phyloP scores from a whole-genome alignment of 2,797 vertebrate genomes.

The Ataeniobius toweri region DNA sequence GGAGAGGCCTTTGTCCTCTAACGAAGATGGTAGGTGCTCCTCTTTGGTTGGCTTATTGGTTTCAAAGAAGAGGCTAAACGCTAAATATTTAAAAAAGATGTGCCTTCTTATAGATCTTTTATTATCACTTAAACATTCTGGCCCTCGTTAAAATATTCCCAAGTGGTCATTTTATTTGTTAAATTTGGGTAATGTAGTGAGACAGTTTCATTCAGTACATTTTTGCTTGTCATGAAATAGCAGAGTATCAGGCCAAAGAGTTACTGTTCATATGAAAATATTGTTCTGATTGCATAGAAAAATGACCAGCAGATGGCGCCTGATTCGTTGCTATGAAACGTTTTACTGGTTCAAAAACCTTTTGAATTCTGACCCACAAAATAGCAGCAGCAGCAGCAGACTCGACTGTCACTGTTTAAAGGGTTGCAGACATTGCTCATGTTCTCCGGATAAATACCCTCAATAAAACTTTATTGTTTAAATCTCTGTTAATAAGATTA shows the following conservation, averaged over 20 bases:
- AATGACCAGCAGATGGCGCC: conserved; percentile 27
- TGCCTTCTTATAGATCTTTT: not conserved
- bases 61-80: not conserved
- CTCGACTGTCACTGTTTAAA: not conserved
- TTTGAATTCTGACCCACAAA: not conserved
- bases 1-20: conserved; percentile 71
- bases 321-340: not conserved
- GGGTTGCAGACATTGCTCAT: not conserved
- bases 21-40: conserved; percentile 78
- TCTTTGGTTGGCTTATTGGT: not conserved
- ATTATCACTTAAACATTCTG: not conserved
- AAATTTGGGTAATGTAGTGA: not conserved
- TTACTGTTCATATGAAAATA: not conserved
- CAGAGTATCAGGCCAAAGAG: not conserved
- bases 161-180: not conserved
- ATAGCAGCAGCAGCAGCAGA: too few relatives aligned
- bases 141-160: not conserved
- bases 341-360: not conserved
- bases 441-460: not conserved
- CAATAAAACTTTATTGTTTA: not conserved
- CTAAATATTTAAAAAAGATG: not conserved
- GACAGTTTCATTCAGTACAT: not conserved
- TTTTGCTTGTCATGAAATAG: not conserved
- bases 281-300: not conserved
- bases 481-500: not conserved